Conservation (phyloP, 2,888 invertebrate genomes). For the Phrixothrix hirtus region DNA sequence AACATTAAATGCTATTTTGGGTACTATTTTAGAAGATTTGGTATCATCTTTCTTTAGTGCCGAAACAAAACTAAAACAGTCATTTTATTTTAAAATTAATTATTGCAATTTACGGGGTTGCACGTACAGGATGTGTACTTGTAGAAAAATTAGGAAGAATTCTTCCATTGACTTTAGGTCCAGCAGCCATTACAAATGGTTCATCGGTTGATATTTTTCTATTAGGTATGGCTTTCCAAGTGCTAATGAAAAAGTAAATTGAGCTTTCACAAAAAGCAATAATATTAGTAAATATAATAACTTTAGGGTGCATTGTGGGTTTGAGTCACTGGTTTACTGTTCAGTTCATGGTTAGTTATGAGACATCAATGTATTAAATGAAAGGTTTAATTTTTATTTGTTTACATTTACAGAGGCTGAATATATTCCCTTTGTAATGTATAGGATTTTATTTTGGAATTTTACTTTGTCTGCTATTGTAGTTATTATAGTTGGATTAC, state of each 20-base stretch:
- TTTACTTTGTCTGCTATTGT: too few relatives aligned
- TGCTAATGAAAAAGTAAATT: constrained; percentile 60
- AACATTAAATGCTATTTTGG: constrained; percentile 65
- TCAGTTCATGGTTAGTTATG: too few relatives aligned
- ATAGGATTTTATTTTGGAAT: too few relatives aligned
- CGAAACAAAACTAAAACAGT: constrained; percentile 58
- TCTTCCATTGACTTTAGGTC: constrained; percentile 60
- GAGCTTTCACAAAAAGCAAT: too few relatives aligned
- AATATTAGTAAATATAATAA: too few relatives aligned
- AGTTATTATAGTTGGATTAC: too few relatives aligned
- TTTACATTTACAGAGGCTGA: too few relatives aligned
- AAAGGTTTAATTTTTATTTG: too few relatives aligned
- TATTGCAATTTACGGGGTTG: constrained; percentile 60
- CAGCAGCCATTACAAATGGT: constrained; percentile 65
- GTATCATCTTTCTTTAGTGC: constrained; percentile 61
- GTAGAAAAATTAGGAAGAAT: constrained; percentile 61
- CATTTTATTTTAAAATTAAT: constrained; percentile 64
- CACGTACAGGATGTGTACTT: constrained; percentile 74
- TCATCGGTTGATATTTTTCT: constrained; percentile 68
- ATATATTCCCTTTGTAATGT: too few relatives aligned
- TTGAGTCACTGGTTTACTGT: too few relatives aligned
- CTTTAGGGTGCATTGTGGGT: too few relatives aligned
- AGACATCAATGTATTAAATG: too few relatives aligned
- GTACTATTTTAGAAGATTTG: constrained; percentile 68
- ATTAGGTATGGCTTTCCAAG: constrained; percentile 67